Evolutionary conservation across 2,888 invertebrate species (phyloP).

Genomic region (Sarcophaga caerulescens): DNA sequence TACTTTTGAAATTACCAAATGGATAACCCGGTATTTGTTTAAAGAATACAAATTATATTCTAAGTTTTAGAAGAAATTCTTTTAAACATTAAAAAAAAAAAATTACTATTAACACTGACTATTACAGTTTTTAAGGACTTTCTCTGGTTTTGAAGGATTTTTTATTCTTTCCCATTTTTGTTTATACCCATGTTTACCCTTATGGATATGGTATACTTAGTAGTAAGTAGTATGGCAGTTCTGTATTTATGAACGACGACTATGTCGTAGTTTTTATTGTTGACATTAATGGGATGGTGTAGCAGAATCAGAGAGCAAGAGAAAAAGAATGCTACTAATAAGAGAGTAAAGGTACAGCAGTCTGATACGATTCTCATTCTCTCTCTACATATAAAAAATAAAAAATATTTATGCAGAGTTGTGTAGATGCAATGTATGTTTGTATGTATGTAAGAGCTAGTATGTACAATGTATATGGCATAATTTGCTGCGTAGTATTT

Average conservation of each 20-base stretch:
- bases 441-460: no score
- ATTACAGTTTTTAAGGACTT: no score
- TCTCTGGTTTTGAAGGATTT: no score
- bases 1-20: no score
- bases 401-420: not conserved
- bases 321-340: not conserved
- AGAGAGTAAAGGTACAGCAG: not conserved
- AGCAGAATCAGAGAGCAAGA: not conserved
- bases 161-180: no score
- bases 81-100: no score
- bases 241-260: not conserved
- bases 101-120: no score
- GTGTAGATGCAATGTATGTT: not conserved
- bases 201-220: not conserved
- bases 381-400: not conserved
- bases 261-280: not conserved
- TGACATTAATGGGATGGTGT: not conserved
- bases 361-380: not conserved
- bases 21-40: no score
- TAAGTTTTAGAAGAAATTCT: no score
- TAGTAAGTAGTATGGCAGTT: not conserved
- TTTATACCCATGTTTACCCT: not conserved
- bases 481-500: constrained; percentile 71
- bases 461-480: constrained; percentile 50
- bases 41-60: no score